These are phyloP conservation scores for Lagocephalus sceleratus DNA, from an alignment of 2,797 vertebrate species.

Conservation along the genomic window DNA sequence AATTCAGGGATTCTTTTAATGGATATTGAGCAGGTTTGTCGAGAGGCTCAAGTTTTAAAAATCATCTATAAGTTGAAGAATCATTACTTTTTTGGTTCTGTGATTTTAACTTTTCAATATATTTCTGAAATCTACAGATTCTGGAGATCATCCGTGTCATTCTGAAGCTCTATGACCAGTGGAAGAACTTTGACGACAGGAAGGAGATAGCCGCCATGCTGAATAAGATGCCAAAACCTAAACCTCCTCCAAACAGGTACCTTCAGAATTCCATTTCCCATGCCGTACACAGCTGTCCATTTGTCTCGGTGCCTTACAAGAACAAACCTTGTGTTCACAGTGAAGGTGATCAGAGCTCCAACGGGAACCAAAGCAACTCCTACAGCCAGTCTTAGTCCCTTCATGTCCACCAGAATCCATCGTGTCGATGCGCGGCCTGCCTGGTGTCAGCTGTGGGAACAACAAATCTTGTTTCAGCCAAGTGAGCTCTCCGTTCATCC, in stretches of 20 bases:
- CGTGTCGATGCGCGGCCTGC: constrained; percentile 20
- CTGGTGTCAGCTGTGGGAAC: constrained; percentile 7
- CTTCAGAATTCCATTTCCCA: background rate
- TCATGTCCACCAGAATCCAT: constrained; percentile 1
- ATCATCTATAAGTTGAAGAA: too few relatives aligned
- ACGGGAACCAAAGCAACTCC: constrained; percentile 96
- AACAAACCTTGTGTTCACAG: constrained; percentile 63
- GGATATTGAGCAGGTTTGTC: too few relatives aligned
- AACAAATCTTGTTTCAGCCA: constrained; percentile 6
- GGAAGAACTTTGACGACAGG: constrained; percentile 98
- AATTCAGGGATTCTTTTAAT: too few relatives aligned
- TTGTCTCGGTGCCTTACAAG: background rate
- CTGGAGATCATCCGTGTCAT: constrained; percentile 99
- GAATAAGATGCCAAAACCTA: constrained; percentile 99
- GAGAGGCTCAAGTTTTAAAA: too few relatives aligned
- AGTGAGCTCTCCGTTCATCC: constrained; percentile 18
- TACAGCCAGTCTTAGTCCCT: constrained; percentile 91
- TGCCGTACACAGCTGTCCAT: background rate
- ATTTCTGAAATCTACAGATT: constrained; percentile 76
- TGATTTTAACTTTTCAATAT: background rate
- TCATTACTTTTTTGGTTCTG: too few relatives aligned
- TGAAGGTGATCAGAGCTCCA: constrained; percentile 97
- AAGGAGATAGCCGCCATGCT: constrained; percentile 97
- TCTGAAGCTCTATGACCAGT: constrained; percentile 97
- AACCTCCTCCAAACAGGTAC: constrained; percentile 97